Conservation (phyloP, 2,113 vertebrate species). For the Oreotrochilus melanogaster region DNA sequence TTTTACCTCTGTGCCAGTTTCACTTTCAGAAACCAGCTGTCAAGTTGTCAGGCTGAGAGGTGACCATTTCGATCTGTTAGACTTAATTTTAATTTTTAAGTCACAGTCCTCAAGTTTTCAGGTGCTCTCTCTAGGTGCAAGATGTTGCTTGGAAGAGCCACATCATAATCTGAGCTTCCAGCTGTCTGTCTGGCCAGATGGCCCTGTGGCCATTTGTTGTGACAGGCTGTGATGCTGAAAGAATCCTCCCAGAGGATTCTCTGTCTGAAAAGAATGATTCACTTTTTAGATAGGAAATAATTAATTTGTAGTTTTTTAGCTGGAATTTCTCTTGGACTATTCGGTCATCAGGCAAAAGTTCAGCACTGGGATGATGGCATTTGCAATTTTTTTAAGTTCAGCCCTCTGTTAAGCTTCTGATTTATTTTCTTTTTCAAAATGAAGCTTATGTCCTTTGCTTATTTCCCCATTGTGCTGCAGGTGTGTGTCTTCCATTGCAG, state of each 20-base stretch:
- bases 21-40: conserved; percentile 8
- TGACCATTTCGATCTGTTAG: background rate
- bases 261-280: background rate
- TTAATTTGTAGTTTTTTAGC: background rate
- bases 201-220: background rate
- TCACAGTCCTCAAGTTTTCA: background rate
- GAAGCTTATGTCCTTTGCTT: background rate
- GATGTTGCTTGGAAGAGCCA: background rate
- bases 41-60: background rate
- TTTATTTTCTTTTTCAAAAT: background rate
- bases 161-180: background rate
- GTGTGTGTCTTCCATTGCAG: background rate
- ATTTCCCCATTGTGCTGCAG: background rate
- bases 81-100: background rate
- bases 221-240: background rate
- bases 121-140: background rate
- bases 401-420: background rate
- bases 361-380: background rate
- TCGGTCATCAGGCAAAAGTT: background rate
- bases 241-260: background rate
- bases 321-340: background rate
- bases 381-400: background rate
- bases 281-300: background rate
- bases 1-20: conserved; percentile 1
- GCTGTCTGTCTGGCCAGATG: background rate